These are phyloP conservation scores for Himalopsyche kuldschensis DNA, from an alignment of 2,888 invertebrate genomes.

Conservation along the genomic window DNA sequence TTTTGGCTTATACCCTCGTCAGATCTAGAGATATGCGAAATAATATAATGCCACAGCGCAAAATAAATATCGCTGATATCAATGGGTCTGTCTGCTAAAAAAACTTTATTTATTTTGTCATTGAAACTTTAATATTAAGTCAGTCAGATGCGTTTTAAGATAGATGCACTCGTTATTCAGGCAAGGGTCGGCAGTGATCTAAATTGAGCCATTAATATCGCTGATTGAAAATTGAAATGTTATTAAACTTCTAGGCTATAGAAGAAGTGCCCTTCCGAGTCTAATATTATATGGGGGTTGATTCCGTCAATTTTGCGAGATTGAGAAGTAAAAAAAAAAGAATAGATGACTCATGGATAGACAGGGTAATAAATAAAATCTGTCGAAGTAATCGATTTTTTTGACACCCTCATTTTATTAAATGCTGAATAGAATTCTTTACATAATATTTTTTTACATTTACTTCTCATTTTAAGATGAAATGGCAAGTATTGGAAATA, in stretches of 20 bases:
- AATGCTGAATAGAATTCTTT: no score
- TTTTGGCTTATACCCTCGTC: no score
- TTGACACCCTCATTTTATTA: not conserved
- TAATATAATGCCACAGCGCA: no score
- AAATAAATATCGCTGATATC: no score
- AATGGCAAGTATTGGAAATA: no score
- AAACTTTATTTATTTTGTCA: not conserved
- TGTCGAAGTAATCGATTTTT: not conserved
- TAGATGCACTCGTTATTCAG: not conserved
- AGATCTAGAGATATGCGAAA: no score
- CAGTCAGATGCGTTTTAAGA: not conserved
- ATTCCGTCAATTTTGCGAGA: not conserved
- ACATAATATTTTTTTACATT: no score
- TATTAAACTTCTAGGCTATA: slow-evolving; percentile 14
- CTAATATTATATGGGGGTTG: not conserved
- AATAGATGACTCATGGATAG: not conserved
- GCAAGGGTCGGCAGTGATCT: not conserved
- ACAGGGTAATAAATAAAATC: not conserved
- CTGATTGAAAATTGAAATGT: slow-evolving; percentile 35
- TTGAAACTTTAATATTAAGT: not conserved
- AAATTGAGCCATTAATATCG: slow-evolving; percentile 34
- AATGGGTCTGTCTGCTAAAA: no score
- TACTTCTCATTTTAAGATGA: no score
- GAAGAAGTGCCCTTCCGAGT: not conserved
- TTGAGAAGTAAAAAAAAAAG: slow-evolving; percentile 8